Evolutionary conservation across 2,888 invertebrate species (phyloP).

Genomic region (Myopa testacea): DNA sequence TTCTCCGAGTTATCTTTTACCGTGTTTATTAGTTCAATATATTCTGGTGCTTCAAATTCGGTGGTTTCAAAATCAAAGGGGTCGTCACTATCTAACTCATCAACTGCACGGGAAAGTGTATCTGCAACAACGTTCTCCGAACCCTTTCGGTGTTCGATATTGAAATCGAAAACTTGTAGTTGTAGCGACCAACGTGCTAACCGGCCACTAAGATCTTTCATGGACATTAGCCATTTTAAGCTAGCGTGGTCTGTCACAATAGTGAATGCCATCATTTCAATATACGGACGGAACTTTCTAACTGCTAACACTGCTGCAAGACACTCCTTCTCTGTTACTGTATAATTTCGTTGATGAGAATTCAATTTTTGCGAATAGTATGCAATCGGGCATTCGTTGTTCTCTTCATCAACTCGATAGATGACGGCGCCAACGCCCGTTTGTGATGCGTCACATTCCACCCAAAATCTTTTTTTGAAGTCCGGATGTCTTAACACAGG

Average conservation of each 20-base stretch:
- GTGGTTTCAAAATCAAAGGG: background rate
- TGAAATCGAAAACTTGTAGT: constrained; percentile 25
- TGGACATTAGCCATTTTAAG: constrained; percentile 51
- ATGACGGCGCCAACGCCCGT: constrained; percentile 17
- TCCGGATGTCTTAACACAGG: background rate
- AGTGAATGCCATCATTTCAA: constrained; percentile 41
- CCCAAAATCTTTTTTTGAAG: constrained; percentile 19
- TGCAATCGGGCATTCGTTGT: constrained; percentile 10
- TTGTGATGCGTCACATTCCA: constrained; percentile 30
- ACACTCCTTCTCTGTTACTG: constrained; percentile 40
- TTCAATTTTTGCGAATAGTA: constrained; percentile 23
- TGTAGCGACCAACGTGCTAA: constrained; percentile 50
- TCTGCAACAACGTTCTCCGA: constrained; percentile 47
- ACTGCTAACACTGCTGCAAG: constrained; percentile 22
- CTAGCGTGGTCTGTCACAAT: constrained; percentile 53
- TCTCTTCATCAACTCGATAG: background rate
- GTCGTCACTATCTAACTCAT: background rate
- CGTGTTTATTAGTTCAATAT: background rate
- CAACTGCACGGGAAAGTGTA: constrained; percentile 47
- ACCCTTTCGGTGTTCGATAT: constrained; percentile 35
- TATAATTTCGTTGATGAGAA: constrained; percentile 28
- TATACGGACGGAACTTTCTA: constrained; percentile 23
- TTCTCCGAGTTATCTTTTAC: background rate
- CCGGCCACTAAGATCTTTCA: constrained; percentile 51
- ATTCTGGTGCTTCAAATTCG: background rate